Conservation (phyloP, 2,888 invertebrate species). For the Anthrax anthrax region DNA sequence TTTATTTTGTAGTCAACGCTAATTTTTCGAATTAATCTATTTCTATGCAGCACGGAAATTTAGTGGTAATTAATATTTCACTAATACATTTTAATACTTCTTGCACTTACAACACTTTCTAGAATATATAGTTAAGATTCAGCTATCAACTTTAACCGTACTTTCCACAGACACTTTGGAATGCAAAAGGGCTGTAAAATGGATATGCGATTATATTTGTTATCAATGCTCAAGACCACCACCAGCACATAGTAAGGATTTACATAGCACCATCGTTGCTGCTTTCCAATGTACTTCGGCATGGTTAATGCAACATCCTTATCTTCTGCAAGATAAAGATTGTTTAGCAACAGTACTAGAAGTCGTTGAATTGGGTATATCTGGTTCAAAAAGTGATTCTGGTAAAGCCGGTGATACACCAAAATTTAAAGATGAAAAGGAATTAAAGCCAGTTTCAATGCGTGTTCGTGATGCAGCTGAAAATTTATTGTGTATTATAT, state of each 20-base stretch:
- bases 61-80: conserved; percentile 32
- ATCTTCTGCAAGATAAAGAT: conserved; percentile 78
- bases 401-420: conserved; percentile 79
- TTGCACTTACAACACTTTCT: conserved; percentile 15
- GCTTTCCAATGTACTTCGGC: conserved; percentile 82
- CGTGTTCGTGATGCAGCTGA: conserved; percentile 96
- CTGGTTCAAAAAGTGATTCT: conserved; percentile 72
- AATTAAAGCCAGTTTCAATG: conserved; percentile 93
- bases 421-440: conserved; percentile 90
- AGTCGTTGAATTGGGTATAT: conserved; percentile 93
- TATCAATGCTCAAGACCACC: conserved; percentile 91
- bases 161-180: conserved; percentile 63
- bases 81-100: conserved; percentile 21
- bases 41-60: conserved; percentile 38
- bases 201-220: conserved; percentile 96
- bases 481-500: conserved; percentile 73
- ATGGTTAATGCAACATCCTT: conserved; percentile 86
- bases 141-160: conserved; percentile 27
- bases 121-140: conserved; percentile 33
- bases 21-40: background rate
- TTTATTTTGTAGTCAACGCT: background rate
- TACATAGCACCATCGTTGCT: conserved; percentile 88
- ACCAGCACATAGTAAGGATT: conserved; percentile 81
- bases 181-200: conserved; percentile 85
- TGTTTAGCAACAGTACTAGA: conserved; percentile 87